A percentile compares a stretch with the other conserved stretches of the same genome.
These are phyloP conservation scores for Grus americana DNA, from an alignment of 2,113 vertebrate species.

Conservation along the genomic window DNA sequence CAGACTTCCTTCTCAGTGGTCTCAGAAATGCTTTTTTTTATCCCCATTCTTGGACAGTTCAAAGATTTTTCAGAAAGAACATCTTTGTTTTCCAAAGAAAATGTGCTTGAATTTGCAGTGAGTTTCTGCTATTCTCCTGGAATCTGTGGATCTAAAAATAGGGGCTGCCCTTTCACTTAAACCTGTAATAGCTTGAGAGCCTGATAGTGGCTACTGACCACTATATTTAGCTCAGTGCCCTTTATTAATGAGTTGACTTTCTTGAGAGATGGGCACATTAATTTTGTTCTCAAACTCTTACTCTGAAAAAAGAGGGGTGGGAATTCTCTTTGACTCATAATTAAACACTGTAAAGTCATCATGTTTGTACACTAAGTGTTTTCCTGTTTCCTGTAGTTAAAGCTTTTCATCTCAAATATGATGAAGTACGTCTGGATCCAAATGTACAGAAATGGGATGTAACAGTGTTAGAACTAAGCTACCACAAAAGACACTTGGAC, in stretches of 20 bases:
- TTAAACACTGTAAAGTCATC: neutral
- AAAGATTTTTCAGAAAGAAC: neutral
- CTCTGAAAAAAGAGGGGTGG: neutral
- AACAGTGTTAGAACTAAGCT: slow-evolving; percentile 94
- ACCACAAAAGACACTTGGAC: slow-evolving; percentile 96
- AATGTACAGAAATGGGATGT: slow-evolving; percentile 99
- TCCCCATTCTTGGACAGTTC: neutral
- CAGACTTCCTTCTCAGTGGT: neutral
- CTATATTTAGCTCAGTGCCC: neutral
- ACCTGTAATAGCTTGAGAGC: neutral
- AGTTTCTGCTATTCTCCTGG: neutral
- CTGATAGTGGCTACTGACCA: neutral
- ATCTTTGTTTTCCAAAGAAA: neutral
- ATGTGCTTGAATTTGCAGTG: neutral
- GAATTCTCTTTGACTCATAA: neutral
- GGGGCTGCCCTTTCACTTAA: neutral
- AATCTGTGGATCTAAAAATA: neutral
- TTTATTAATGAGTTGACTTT: neutral
- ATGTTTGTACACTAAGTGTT: neutral
- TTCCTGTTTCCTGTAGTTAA: slow-evolving; percentile 80
- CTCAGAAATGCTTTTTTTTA: neutral
- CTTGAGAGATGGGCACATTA: neutral
- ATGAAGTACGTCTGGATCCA: slow-evolving; percentile 93
- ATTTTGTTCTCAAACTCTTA: neutral
- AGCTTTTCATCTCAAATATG: slow-evolving; percentile 98